Conservation (phyloP, 2,113 vertebrate genomes). For the Donacobius atricapilla region DNA sequence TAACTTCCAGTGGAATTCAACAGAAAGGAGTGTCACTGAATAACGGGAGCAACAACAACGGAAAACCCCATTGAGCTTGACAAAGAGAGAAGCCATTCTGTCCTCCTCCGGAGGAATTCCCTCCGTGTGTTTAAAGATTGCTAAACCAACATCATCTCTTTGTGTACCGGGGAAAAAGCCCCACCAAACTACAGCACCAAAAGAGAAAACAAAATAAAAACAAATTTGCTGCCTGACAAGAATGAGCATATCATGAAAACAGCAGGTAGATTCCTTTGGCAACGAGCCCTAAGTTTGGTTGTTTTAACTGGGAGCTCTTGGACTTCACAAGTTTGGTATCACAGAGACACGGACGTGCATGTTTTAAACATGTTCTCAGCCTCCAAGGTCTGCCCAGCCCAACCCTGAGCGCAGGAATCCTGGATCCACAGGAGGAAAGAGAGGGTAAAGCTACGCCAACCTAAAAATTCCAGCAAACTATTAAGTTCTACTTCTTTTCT, state of each 20-base stretch:
- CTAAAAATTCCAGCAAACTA: background rate
- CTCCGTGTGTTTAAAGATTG: fast-evolving
- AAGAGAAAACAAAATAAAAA: background rate
- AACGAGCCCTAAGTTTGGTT: fast-evolving
- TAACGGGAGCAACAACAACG: background rate
- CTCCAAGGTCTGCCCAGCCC: background rate
- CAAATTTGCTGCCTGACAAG: background rate
- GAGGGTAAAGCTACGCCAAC: background rate
- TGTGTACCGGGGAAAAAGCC: background rate
- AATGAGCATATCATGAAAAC: background rate
- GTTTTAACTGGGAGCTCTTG: background rate
- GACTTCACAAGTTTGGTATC: background rate
- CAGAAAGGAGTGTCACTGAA: background rate
- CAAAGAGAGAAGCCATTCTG: background rate
- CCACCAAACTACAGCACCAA: background rate
- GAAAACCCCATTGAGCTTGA: background rate
- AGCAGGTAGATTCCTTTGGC: background rate
- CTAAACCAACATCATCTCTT: background rate
- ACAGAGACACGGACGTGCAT: background rate
- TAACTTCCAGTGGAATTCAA: background rate
- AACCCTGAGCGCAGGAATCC: background rate
- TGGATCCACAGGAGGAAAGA: background rate
- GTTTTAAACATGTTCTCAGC: background rate
- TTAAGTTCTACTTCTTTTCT: background rate
- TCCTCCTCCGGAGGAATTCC: background rate